A percentile compares a stretch with the other conserved stretches of the same genome.
phyloP scores from a whole-genome alignment of 2,888 invertebrate species.

The Itoplectis maculator region DNA sequence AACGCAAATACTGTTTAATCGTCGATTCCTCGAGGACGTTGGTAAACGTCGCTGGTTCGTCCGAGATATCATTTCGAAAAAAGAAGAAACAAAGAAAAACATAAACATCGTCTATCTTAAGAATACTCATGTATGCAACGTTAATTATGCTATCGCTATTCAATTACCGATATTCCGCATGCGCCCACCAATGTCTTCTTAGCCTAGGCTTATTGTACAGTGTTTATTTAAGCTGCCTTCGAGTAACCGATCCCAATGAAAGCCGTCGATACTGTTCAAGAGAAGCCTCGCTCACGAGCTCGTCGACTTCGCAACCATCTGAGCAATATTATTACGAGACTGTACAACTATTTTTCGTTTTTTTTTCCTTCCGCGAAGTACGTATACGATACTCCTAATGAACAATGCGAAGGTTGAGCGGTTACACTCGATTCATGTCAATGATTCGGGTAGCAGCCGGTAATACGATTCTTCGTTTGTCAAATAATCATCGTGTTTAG shows the following conservation, averaged over 20 bases:
- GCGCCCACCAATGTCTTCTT: constrained; percentile 72
- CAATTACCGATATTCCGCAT: constrained; percentile 70
- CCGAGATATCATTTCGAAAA: constrained; percentile 34
- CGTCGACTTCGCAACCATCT: constrained; percentile 20
- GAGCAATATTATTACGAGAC: constrained; percentile 56
- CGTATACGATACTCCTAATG: constrained; percentile 35
- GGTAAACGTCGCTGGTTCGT: not conserved
- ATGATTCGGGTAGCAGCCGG: constrained; percentile 63
- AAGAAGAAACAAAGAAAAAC: constrained; percentile 27
- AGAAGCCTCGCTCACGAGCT: constrained; percentile 35
- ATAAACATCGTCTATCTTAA: constrained; percentile 57
- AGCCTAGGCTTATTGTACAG: constrained; percentile 74
- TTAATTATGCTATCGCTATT: constrained; percentile 65
- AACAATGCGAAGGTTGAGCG: constrained; percentile 53
- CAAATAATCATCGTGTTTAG: constrained; percentile 61
- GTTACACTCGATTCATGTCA: constrained; percentile 30
- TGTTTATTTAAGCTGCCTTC: constrained; percentile 72
- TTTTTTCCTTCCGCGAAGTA: constrained; percentile 41
- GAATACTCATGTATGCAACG: constrained; percentile 60
- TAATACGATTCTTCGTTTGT: constrained; percentile 62
- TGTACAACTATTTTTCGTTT: constrained; percentile 48
- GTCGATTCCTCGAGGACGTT: constrained; percentile 35
- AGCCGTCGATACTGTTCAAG: constrained; percentile 70
- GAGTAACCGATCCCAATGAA: constrained; percentile 34
- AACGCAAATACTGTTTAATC: constrained; percentile 69